phyloP scores from a whole-genome alignment of 1,140 invertebrate genomes.

The Neodiprion virginianus region DNA sequence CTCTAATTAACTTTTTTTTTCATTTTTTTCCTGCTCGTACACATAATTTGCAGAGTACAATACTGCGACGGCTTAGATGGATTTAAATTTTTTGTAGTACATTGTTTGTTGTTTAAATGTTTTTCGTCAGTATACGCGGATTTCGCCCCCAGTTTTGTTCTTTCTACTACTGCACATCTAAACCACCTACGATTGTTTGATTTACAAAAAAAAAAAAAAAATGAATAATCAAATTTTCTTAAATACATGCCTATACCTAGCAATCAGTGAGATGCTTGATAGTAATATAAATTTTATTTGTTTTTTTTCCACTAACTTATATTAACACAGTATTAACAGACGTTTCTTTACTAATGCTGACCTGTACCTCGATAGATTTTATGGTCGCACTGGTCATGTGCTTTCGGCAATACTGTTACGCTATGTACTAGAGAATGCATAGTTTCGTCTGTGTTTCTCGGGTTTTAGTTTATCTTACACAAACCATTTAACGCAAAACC shows the following conservation, averaged over 20 bases:
- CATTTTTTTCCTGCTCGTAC: too few species aligned
- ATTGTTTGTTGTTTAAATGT: not conserved
- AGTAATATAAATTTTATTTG: slow-evolving; percentile 48
- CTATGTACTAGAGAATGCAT: not conserved
- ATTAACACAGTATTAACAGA: slow-evolving; percentile 41
- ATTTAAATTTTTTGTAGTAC: not conserved
- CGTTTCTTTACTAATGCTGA: slow-evolving; percentile 42
- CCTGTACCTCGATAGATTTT: slow-evolving; percentile 46
- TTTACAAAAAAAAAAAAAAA: not conserved
- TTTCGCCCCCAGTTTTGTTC: not conserved
- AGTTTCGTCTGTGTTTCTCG: not conserved
- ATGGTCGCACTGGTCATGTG: slow-evolving; percentile 42
- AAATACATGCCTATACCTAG: slow-evolving; percentile 1
- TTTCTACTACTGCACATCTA: slow-evolving; percentile 5
- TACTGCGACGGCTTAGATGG: not conserved
- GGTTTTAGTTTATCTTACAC: not conserved
- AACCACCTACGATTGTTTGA: not conserved
- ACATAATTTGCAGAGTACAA: not conserved
- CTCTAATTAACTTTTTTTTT: too few species aligned
- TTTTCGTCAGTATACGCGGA: too few species aligned
- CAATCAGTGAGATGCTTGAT: slow-evolving; percentile 22
- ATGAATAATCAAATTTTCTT: not conserved
- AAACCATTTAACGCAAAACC: not conserved
- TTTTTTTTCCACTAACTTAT: slow-evolving; percentile 29
- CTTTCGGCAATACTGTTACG: slow-evolving; percentile 9